These are phyloP conservation scores for Drosophila fulvimacula DNA, from an alignment of 2,888 invertebrate species.

Conservation along the genomic window DNA sequence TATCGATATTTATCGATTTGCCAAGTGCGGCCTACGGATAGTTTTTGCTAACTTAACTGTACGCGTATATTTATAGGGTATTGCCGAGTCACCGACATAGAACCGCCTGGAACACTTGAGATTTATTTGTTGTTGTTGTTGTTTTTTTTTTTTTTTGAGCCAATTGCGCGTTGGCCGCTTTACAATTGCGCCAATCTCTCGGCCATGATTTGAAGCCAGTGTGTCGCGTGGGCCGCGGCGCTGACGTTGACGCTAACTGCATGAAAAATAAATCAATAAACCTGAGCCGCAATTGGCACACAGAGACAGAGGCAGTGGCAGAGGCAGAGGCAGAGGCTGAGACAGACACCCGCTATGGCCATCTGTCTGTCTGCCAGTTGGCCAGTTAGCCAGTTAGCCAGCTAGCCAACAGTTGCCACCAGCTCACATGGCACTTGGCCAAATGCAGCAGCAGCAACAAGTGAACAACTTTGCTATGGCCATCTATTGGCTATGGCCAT, in stretches of 20 bases:
- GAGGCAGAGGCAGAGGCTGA: too few relatives aligned
- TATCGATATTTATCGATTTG: neutral
- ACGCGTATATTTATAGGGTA: neutral
- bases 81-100: neutral
- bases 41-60: neutral
- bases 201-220: constrained; percentile 59
- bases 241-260: constrained; percentile 40
- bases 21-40: too few relatives aligned
- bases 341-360: constrained; percentile 70
- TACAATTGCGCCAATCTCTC: constrained; percentile 62
- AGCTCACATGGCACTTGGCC: constrained; percentile 55
- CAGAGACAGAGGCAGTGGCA: constrained; percentile 27
- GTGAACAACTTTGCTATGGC: constrained; percentile 24
- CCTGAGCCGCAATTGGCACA: constrained; percentile 68
- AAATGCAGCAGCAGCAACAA: constrained; percentile 59
- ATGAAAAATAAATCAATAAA: constrained; percentile 68
- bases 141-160: neutral
- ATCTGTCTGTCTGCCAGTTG: constrained; percentile 26
- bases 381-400: neutral
- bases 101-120: neutral
- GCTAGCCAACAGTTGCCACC: constrained; percentile 15
- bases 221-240: constrained; percentile 49
- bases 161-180: constrained; percentile 59
- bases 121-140: neutral
- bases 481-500: constrained; percentile 17